A percentile compares a stretch with the other conserved stretches of the same genome.
phyloP scores from a whole-genome alignment of 2,113 vertebrate genomes.

The Ciconia boyciana region DNA sequence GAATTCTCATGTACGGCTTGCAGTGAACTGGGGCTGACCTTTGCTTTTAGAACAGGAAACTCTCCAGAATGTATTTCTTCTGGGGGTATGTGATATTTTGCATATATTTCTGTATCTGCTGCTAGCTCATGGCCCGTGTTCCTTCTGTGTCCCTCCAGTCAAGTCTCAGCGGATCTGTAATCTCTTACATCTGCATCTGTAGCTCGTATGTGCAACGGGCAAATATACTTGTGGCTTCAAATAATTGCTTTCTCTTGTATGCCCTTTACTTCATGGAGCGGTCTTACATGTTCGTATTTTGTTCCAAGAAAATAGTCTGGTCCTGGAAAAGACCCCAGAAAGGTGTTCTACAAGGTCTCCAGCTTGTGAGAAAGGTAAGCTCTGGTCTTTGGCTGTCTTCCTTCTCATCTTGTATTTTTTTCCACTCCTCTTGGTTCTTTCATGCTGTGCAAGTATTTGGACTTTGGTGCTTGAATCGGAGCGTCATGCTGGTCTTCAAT shows the following conservation, averaged over 20 bases:
- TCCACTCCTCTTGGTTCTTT: background rate
- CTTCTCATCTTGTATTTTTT: background rate
- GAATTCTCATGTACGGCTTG: background rate
- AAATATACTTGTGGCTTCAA: background rate
- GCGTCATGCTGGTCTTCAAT: background rate
- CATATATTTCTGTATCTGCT: background rate
- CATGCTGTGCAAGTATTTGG: background rate
- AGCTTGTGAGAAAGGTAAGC: background rate
- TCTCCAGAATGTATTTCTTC: background rate
- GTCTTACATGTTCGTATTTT: background rate
- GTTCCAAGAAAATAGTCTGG: background rate
- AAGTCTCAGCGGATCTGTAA: background rate
- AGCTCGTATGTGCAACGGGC: background rate
- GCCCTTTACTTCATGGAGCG: background rate
- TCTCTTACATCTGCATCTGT: background rate
- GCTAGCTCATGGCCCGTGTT: background rate
- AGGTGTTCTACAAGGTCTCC: background rate
- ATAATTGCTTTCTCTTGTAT: background rate
- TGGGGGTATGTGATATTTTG: background rate
- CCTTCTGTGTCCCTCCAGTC: background rate
- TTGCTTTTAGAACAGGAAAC: conserved; percentile 4
- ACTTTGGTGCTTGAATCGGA: background rate
- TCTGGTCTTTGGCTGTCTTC: background rate
- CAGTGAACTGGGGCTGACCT: conserved; percentile 8
- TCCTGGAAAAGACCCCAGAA: background rate